Base-by-base conservation (phyloP, 2,797 vertebrate genomes). In the Acanthurus leucopareius region DNA sequence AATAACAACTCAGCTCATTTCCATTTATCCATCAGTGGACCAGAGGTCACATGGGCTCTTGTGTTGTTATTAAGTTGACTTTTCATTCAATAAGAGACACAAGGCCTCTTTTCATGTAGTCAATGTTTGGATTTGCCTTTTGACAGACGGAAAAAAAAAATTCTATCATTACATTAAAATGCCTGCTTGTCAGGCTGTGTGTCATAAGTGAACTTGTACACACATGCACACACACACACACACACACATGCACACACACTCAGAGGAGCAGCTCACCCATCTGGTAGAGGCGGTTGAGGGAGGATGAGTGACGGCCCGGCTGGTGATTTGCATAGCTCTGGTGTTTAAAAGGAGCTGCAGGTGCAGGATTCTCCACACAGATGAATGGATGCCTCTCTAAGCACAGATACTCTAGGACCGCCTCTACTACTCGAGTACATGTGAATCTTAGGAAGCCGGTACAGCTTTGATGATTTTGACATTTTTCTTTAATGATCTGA, bases 341-440 rank as follows among this genome's bases (percentile, higher is more conserved):
- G 86, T 79, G 80, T 86, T 93, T 93, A 94, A 93, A 93, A 91
- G 88, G 83, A 86, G 88, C 72, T 88, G 89, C 92, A 91, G 86
- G 92, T 93, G 91, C 84, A 90, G 85, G 83, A 88, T 80, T 83
- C 85, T 85, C 75, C 81, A 73, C 86, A 86, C 88, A 88, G 85
- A 88, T 87, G 83, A 84, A 86, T 86, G 86, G 85, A 88, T 84
- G 88, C 81, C 62, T 79, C 82, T 77, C 47, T 0, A 13, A 71
- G 71, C 80, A 59, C 79, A 83, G 78, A 88, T 85, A 77, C 70
- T 79, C 47, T 57, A 22, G 57, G 47, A 75, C 60, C 71, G 0
- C 51, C 48, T 58, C 13, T 75, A 17, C 53, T 70, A 10, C 32
- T 72, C 28, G 49, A 56, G n/a, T 19, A 10, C 48, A 48, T n/a